phyloP scores from a whole-genome alignment of 2,113 vertebrate species.

The Castor canadensis region DNA sequence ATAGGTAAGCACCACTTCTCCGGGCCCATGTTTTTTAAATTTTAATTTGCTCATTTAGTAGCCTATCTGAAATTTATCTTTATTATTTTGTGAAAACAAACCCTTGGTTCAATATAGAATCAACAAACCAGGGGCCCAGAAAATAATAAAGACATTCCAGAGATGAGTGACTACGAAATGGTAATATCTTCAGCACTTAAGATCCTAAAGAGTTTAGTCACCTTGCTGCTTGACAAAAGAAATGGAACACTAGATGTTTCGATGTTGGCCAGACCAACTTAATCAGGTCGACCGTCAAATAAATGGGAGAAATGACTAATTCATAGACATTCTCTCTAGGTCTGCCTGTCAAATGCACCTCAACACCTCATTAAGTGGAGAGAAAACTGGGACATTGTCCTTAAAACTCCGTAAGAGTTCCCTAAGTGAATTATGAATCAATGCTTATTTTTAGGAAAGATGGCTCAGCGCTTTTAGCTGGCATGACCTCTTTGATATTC shows the following conservation, averaged over 20 bases:
- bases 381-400: background rate
- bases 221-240: background rate
- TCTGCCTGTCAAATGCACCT: background rate
- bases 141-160: background rate
- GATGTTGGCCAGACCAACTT: background rate
- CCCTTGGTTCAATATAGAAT: background rate
- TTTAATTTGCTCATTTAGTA: background rate
- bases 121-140: background rate
- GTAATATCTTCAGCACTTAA: background rate
- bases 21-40: no score
- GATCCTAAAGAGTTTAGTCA: background rate
- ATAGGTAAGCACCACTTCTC: no score
- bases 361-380: background rate
- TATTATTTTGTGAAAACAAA: background rate
- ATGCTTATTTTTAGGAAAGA: background rate
- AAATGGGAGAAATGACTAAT: background rate
- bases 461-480: background rate
- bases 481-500: background rate
- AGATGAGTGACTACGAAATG: background rate
- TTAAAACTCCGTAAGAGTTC: background rate
- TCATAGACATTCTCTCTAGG: background rate
- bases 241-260: background rate
- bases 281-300: background rate
- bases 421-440: background rate
- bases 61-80: background rate